A percentile compares a stretch with the other conserved stretches of the same genome.
These are phyloP conservation scores for Herpailurus yagouaroundi DNA, from an alignment of 2,113 vertebrate species.

Conservation along the genomic window DNA sequence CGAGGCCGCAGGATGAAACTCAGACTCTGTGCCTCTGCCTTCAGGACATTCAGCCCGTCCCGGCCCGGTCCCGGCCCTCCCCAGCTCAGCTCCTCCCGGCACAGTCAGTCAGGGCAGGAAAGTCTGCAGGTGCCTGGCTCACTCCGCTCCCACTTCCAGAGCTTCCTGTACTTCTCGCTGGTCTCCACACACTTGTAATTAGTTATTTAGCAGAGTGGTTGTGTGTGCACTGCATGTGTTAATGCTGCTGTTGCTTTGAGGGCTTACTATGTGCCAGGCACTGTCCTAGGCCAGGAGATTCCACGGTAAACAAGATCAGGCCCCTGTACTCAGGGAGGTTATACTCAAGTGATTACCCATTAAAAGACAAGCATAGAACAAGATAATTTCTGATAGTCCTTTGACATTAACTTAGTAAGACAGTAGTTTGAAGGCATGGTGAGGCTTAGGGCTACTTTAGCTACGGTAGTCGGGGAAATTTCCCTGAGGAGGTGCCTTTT, in stretches of 20 bases:
- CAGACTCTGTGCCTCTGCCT: neutral
- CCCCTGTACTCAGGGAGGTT: neutral
- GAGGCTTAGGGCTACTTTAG: neutral
- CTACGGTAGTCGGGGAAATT: too few species aligned
- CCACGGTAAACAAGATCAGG: rapidly evolving
- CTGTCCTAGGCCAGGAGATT: neutral
- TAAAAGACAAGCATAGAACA: neutral
- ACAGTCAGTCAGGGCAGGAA: rapidly evolving
- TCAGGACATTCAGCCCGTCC: rapidly evolving
- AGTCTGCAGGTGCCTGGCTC: neutral
- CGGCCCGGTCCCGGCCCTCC: neutral
- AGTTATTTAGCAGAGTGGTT: neutral
- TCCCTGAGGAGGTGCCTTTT: neutral
- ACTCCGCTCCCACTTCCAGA: rapidly evolving
- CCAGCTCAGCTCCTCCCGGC: neutral
- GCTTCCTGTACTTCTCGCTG: rapidly evolving
- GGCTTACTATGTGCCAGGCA: too few species aligned
- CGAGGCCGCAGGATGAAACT: neutral
- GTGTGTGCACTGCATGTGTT: neutral
- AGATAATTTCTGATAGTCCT: neutral
- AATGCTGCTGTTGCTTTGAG: too few species aligned
- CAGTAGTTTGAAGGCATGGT: rapidly evolving
- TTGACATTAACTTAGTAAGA: rapidly evolving
- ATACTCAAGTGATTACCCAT: neutral
- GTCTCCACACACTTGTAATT: too few species aligned